phyloP scores from a whole-genome alignment of 2,113 vertebrate genomes.

The Hemibagrus wyckioides region DNA sequence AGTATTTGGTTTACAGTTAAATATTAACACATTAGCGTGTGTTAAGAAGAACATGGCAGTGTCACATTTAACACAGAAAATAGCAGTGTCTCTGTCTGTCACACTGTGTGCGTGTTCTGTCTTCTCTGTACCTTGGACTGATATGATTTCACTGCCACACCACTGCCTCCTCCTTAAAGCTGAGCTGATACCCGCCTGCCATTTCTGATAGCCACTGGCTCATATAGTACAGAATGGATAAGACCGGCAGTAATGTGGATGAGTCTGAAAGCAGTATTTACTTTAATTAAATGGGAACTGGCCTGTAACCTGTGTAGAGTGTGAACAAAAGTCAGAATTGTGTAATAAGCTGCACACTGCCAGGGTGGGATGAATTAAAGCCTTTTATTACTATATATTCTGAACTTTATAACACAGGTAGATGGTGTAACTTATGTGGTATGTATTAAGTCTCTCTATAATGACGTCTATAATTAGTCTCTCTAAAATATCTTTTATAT shows the following conservation, averaged over 20 bases:
- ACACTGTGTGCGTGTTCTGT: neutral
- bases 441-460: no score
- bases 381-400: neutral
- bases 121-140: conserved; percentile 60
- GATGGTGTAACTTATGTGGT: neutral
- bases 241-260: neutral
- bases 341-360: neutral
- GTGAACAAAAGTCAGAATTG: neutral
- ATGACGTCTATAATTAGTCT: no score
- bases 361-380: neutral
- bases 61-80: conserved; percentile 11
- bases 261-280: neutral
- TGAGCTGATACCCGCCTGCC: conserved; percentile 57
- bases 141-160: conserved; percentile 37
- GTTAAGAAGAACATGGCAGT: conserved; percentile 24
- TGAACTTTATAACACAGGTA: neutral
- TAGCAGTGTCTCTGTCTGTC: neutral
- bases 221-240: neutral
- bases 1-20: neutral
- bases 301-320: no score
- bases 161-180: conserved; percentile 21
- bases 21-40: conserved; percentile 24
- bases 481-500: no score
- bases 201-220: conserved; percentile 44
- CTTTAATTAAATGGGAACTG: neutral